Base-by-base conservation (phyloP, 2,888 invertebrate genomes). In the Synanthedon tipuliformis region DNA sequence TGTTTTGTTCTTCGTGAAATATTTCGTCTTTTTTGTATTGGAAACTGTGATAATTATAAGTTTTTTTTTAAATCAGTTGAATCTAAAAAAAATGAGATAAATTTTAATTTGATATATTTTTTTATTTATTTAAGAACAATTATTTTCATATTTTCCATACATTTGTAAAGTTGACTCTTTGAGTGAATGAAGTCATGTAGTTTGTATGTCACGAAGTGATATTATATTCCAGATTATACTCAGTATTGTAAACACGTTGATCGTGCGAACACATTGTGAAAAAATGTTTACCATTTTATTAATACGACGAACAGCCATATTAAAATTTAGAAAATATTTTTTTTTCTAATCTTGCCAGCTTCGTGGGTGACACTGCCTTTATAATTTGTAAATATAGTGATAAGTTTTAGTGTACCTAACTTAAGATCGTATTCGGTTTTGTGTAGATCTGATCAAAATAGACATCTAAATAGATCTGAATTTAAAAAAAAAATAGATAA, bases 21-120 rank as follows among this genome's bases (percentile, higher is more conserved):
- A 61, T 69, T 65, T 65, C n/a, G 66, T 70, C 69, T 72, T 65
- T 12, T 73, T 68, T 78, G 77, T 81, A 82, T 86, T 85, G 85
- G 74, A 83, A 86, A 85, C 86, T 87, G 87, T 87, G 87, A 87
- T 87, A n/a, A n/a, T n/a, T n/a, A 87, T 83, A 70, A 76, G 74
- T 83, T 81, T 83, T 85, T 86, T 83, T 85, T 86, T 83, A 85
- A 83, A 85, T 82, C 71, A 62, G 71, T 64, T 73, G 61, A 65
- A 69, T 68, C 71, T 71, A 75, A 72, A 23, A 18, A 23, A 72
- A 73, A 69, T 69, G 63, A 63, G 69, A 55, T 55, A 66, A 62
- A 61, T 59, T 64, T 69, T 41, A 40, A 51, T 52, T 48, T 52
- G 50, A 51, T 53, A 51, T 53, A 50, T 50, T 50, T 51, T 50